Conservation (phyloP, 1,140 invertebrate species). For the Halotydeus destructor region DNA sequence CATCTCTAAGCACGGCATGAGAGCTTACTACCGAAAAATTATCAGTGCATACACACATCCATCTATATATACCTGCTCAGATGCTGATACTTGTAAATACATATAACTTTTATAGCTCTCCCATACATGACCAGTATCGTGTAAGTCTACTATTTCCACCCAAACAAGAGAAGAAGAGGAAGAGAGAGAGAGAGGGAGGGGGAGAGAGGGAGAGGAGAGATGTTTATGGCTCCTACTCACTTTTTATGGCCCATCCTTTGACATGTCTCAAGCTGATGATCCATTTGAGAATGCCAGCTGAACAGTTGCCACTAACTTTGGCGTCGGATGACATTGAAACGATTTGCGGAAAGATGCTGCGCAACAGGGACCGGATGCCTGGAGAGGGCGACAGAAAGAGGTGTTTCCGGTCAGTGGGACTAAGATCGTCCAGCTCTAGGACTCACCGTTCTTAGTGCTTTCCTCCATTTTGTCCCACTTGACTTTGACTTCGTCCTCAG, state of each 20-base stretch:
- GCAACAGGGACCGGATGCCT: constrained; percentile 9
- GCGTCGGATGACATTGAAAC: constrained; percentile 15
- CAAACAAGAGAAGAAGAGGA: no score
- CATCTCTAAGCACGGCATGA: no score
- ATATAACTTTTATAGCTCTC: no score
- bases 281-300: constrained; percentile 17
- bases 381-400: background rate
- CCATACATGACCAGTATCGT: no score
- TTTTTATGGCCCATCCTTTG: constrained; percentile 17
- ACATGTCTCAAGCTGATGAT: constrained; percentile 16
- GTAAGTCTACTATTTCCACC: no score
- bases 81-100: no score
- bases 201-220: no score
- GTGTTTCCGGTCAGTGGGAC: background rate
- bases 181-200: no score
- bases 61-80: no score
- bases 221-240: no score
- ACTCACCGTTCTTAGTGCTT: constrained; percentile 12
- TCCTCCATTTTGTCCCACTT: constrained; percentile 14
- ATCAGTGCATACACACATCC: no score
- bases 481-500: constrained; percentile 11
- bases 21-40: no score
- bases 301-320: constrained; percentile 19
- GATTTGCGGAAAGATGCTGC: constrained; percentile 10
- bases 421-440: constrained; percentile 1